Evolutionary conservation across 2,888 invertebrate species (phyloP), one percentile per base, ranked within the genome.

Genomic region (Monoplex corrugatus): DNA sequence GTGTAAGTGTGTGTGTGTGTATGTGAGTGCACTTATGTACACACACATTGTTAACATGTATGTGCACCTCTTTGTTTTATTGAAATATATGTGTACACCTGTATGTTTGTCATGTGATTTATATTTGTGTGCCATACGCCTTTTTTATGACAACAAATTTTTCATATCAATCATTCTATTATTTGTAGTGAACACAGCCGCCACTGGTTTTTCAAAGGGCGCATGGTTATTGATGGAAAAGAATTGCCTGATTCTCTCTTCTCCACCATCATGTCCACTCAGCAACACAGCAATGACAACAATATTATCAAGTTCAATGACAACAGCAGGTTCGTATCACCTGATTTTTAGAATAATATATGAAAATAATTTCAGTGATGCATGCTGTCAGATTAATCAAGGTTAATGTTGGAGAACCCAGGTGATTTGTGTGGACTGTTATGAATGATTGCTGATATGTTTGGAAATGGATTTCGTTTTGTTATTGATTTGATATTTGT

Each of bases 131-230:
- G n/a, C n/a, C n/a, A n/a, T n/a, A n/a, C 23, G 63, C 23, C 23
- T 13, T 63, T 13, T 63, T 13, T 63, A 28, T 63, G 63, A 13
- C 16, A n/a, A n/a, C n/a, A n/a, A n/a, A n/a, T n/a, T n/a, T n/a
- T n/a, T n/a, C n/a, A 0, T 19, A 45, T 44, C 43, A 32, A 83
- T 23, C 32, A 57, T 50, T 5, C 57, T 32, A 6, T 35, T 16
- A 23, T 38, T 92, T 93, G 6, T 92, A 96, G 99, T 96, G 99
- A 99, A 96, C 99, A 99, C 96, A 99, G 99, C 91, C 97, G 99
- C 8, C 99, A 99, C 97, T 99, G 99, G 99, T 99, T 99, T 96
- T 99, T 99, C 96, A 98, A 98, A 97, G 99, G 99, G 0, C 97
- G 97, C 95, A 91, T 96, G 91, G 96, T 98, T 86, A 97, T 99